These are phyloP conservation scores for Apostichopus californicus DNA, from an alignment of 35 echinoderm and acorn worm genomes.

Conservation along the genomic window DNA sequence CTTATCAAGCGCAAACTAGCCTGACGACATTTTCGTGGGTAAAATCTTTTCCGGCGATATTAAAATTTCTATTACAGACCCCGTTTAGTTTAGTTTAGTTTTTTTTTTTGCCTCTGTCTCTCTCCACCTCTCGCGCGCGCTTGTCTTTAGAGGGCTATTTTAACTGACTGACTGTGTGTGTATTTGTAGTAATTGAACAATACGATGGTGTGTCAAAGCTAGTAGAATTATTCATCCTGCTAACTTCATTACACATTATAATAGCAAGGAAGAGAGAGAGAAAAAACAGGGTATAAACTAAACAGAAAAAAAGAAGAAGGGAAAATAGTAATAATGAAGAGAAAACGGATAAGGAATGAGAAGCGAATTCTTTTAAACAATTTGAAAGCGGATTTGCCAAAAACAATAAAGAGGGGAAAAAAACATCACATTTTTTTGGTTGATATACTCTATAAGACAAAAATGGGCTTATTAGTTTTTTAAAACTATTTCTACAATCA, in stretches of 20 bases:
- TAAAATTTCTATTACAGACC: constrained; percentile 39
- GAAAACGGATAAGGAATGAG: too few species aligned
- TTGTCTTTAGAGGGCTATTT: too few species aligned
- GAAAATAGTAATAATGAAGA: too few species aligned
- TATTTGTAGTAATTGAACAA: too few species aligned
- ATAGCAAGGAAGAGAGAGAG: neutral
- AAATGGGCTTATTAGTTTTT: too few species aligned
- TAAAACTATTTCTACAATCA: too few species aligned
- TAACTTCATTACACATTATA: constrained; percentile 2
- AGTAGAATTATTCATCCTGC: constrained; percentile 17
- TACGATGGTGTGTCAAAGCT: neutral
- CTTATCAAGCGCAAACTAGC: constrained; percentile 39
- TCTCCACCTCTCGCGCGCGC: neutral
- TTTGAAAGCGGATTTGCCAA: too few species aligned
- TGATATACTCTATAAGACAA: too few species aligned
- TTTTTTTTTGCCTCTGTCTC: neutral
- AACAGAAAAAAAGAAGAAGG: neutral
- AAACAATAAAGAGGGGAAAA: too few species aligned
- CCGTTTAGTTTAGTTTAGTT: neutral
- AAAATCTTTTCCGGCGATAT: constrained; percentile 54
- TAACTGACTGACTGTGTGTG: too few species aligned
- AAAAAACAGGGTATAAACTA: neutral
- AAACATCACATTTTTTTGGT: too few species aligned
- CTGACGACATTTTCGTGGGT: neutral
- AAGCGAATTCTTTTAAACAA: too few species aligned